Base-by-base conservation (phyloP, 2,113 vertebrate genomes). In the Struthio camelus region DNA sequence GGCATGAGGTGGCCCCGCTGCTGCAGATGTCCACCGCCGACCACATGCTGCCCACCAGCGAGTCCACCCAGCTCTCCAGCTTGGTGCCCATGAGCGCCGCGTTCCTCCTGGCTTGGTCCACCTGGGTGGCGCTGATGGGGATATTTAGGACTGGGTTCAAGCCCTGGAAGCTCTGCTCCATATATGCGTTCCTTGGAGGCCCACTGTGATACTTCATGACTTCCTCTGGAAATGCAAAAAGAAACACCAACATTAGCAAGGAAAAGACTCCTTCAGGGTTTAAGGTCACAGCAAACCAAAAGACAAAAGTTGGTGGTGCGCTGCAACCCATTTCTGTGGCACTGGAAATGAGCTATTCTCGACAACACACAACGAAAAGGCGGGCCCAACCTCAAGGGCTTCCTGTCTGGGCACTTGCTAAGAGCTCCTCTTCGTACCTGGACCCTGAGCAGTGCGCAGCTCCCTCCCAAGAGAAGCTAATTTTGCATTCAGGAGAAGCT, bases 131-230 rank as follows among this genome's bases (percentile, higher is more conserved):
- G 53, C 97, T 98, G 81, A 99, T 91, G 2, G 99, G 99, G 95
- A 99, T 98, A 94, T 99, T 99, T 54, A 99, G 98, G 50, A 99
- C 98, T 0, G 99, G 99, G 96, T 99, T 99, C 89, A 99, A 98
- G 84, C 99, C 99, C 69, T 99, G 99, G 98, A 99, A 99, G 81
- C 99, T 99, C 98, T 99, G 99, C 97, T 99, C 99, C 99, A 99
- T 99, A 98, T 99, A 99, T 32, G 99, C 98, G n/a, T 99, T 99
- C 97, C 99, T 99, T 0, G 95, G 97, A 2, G 99, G 99, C 10
- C 99, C 99, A 0, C 97, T 98, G 97, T 99, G 99, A 16, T 99
- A 89, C 97, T 98, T 99, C 89, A 98, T 24, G 2, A 99, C 97
- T 84, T 99, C 99, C 82, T 99, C 99, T 99, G 98, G 30, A 98